Base-by-base conservation (phyloP, 2,113 vertebrate species). In the Percopsis transmontana region DNA sequence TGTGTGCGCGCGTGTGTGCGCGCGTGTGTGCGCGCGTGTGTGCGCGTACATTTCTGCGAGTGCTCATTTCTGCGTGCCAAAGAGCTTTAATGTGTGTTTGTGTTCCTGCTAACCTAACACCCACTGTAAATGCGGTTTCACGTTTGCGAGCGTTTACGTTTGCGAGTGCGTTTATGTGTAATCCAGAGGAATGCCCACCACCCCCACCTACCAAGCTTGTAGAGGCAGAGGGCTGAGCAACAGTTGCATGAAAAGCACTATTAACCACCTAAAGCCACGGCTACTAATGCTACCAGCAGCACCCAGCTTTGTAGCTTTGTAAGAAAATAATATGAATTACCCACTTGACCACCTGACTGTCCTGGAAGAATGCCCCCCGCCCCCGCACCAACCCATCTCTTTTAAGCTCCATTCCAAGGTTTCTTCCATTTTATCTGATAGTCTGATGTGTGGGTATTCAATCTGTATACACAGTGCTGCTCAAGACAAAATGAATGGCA, bases 191-290 rank as follows among this genome's bases (percentile, higher is more conserved):
- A 75, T 68, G 61, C 73, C 81, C 75, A 77, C 80, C 75, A 82
- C 69, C 68, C 79, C 15, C 38, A 38, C 56, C 24, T 12, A 14
- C 21, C 82, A 85, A 81, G 78, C 64, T 52, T 54, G 54, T 60
- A 40, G 79, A 83, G 74, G 74, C 84, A 65, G 72, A 50, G 63
- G 77, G 68, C 74, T 48, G 64, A 71, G 85, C 83, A 82, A 87
- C 85, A 82, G 81, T 85, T 85, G 81, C 75, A 72, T 68, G 61
- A 68, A 58, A 24, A 18, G 59, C 70, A 56, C 73, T 24, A 20
- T 67, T 73, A 60, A 79, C 72, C 77, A 66, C 60, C 18, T 70
- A 66, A 52, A 80, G 74, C 79, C 76, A 71, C 62, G 20, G 65
- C 77, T 68, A 59, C 57, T 68, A 68, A 70, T 54, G 59, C 76